Evolutionary conservation across 2,888 invertebrate genomes (phyloP).

Genomic region (Eristalis arbustorum): DNA sequence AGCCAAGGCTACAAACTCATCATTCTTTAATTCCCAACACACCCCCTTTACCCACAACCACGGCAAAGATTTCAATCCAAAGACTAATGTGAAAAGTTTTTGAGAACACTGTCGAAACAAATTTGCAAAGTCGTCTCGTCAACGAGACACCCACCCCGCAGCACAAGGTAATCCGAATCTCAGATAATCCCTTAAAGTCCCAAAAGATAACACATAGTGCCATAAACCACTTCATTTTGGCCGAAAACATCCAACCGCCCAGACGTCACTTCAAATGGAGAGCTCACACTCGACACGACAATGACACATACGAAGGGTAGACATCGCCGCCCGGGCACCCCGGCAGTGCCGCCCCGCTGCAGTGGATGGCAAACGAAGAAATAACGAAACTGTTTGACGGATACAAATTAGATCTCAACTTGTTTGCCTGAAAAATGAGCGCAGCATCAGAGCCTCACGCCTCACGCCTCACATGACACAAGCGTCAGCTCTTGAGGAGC

Average conservation of each 20-base stretch:
- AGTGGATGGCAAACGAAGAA: not conserved
- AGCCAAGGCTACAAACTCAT: not conserved
- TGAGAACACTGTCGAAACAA: slow-evolving; percentile 12
- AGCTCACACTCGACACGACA: slow-evolving; percentile 4
- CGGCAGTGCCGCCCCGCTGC: not conserved
- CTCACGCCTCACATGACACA: slow-evolving; percentile 11
- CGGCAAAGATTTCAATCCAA: slow-evolving; percentile 5
- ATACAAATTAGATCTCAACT: slow-evolving; percentile 50
- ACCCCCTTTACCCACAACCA: not conserved
- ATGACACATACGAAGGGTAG: slow-evolving; percentile 11
- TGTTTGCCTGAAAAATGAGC: not conserved
- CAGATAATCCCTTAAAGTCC: slow-evolving; percentile 32
- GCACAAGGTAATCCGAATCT: not conserved
- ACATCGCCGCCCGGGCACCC: too few species aligned
- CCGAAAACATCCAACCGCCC: not conserved
- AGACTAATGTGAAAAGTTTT: slow-evolving; percentile 16
- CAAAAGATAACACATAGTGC: slow-evolving; percentile 17
- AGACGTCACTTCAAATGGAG: not conserved
- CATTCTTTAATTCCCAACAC: not conserved
- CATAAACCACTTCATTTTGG: slow-evolving; percentile 36
- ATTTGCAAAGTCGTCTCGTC: slow-evolving; percentile 16
- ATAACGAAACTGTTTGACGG: not conserved
- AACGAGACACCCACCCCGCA: not conserved
- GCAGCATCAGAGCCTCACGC: not conserved
- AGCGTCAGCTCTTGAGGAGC: not conserved